Conservation (phyloP, 2,888 invertebrate genomes). For the Drosophila anomalata region DNA sequence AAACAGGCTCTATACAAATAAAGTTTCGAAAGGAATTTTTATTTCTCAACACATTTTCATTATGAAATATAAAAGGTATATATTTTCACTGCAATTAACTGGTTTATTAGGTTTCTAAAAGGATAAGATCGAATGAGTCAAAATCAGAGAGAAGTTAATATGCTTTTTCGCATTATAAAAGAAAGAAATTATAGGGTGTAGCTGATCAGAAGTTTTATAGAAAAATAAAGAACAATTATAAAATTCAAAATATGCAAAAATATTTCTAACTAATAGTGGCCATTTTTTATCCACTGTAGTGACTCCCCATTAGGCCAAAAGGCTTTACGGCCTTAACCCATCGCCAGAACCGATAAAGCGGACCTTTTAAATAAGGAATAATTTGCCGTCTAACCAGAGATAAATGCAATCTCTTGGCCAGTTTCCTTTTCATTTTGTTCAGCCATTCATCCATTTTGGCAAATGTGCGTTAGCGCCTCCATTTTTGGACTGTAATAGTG, state of each 20-base stretch:
- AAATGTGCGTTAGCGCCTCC: conserved; percentile 59
- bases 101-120: background rate
- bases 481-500: conserved; percentile 32
- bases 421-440: conserved; percentile 9
- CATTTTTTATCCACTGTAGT: conserved; percentile 25
- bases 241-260: background rate
- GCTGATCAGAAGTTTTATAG: too few species aligned
- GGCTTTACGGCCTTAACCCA: conserved; percentile 30
- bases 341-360: conserved; percentile 59
- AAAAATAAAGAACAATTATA: background rate
- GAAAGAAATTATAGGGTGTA: background rate
- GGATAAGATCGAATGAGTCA: background rate
- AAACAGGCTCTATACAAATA: conserved; percentile 18
- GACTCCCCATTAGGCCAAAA: conserved; percentile 67
- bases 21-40: conserved; percentile 17
- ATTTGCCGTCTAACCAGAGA: conserved; percentile 52
- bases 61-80: background rate
- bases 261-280: background rate
- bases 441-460: conserved; percentile 53
- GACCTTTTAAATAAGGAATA: conserved; percentile 49
- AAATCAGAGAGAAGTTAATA: background rate
- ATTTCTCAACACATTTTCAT: background rate
- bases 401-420: conserved; percentile 60
- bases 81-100: background rate
- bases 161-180: background rate